Evolutionary conservation across 2,113 vertebrate genomes (phyloP).

Genomic region (Junco hyemalis): DNA sequence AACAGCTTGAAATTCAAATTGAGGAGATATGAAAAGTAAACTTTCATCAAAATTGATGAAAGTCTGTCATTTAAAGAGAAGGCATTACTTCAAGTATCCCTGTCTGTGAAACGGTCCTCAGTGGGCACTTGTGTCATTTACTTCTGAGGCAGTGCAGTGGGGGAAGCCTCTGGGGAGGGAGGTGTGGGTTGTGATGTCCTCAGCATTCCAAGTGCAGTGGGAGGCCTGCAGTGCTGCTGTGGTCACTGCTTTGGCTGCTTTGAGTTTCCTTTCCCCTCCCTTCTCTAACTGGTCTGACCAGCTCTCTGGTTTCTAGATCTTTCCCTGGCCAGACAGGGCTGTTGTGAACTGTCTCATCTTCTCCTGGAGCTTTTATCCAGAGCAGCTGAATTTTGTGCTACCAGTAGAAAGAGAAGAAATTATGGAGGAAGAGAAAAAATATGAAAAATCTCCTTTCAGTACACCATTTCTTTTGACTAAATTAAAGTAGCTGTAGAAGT

Average conservation of each 20-base stretch:
- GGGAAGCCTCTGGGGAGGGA: not conserved
- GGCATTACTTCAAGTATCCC: not conserved
- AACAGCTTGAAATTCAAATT: not conserved
- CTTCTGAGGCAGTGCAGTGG: not conserved
- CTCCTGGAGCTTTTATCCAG: not conserved
- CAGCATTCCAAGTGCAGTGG: not conserved
- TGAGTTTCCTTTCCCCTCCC: not conserved
- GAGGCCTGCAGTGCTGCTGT: rapidly evolving
- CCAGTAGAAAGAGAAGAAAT: not conserved
- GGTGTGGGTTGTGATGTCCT: not conserved
- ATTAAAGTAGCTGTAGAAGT: not conserved
- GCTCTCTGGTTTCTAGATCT: not conserved
- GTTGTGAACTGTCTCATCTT: not conserved
- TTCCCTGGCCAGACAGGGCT: not conserved
- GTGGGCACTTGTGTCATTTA: not conserved
- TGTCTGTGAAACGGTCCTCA: not conserved
- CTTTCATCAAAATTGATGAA: not conserved
- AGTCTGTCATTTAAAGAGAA: not conserved
- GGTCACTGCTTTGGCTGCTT: not conserved
- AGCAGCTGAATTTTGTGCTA: not conserved
- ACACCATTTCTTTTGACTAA: not conserved
- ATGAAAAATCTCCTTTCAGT: not conserved
- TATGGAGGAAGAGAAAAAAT: not conserved
- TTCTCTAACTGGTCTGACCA: not conserved
- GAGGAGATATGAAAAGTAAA: not conserved